Conservation (phyloP, 2,113 vertebrate species). For the Dasypus novemcinctus region DNA sequence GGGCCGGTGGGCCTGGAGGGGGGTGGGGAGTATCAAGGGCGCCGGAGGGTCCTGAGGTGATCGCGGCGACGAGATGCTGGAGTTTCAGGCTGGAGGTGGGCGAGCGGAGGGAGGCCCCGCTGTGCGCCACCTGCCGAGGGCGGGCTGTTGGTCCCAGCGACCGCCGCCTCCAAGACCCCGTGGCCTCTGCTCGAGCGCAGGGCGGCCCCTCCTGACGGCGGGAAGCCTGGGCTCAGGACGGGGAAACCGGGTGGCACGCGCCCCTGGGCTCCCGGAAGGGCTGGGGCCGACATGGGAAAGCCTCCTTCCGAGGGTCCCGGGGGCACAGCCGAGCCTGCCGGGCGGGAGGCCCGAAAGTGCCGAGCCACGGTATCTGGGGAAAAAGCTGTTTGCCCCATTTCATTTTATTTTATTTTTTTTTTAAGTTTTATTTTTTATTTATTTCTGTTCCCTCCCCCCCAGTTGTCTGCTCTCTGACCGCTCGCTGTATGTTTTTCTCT, state of each 20-base stretch:
- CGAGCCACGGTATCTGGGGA: neutral
- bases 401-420: no score
- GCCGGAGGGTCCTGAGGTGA: neutral
- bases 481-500: no score
- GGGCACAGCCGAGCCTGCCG: neutral
- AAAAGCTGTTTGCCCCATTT: neutral
- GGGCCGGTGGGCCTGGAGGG: neutral
- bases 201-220: no score
- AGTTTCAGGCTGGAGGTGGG: neutral
- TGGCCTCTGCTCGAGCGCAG: neutral
- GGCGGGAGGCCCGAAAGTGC: neutral
- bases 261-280: neutral
- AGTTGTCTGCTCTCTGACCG: no score
- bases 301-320: neutral
- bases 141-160: neutral
- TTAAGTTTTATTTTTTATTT: no score
- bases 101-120: neutral
- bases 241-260: neutral
- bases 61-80: neutral
- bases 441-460: no score
- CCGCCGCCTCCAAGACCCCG: neutral
- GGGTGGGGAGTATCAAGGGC: neutral
- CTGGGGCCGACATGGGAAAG: neutral
- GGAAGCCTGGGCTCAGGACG: neutral
- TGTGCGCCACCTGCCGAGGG: neutral